phyloP scores from a whole-genome alignment of 2,888 invertebrate species.

The Sussaba pulchella region DNA sequence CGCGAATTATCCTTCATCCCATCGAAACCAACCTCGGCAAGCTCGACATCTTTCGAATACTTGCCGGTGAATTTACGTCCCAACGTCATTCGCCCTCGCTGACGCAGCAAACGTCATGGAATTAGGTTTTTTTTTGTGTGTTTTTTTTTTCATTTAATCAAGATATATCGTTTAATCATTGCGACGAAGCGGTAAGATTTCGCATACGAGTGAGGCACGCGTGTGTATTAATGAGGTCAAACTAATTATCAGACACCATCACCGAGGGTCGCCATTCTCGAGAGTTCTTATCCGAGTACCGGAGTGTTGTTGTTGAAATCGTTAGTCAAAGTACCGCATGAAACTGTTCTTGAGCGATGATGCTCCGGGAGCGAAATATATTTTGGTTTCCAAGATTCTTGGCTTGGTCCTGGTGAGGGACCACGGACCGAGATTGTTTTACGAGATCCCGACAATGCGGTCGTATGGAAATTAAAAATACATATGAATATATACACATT shows the following conservation, averaged over 20 bases:
- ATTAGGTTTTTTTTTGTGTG: neutral
- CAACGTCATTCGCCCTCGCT: neutral
- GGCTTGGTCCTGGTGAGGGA: neutral
- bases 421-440: too few species aligned
- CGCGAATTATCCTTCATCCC: conserved; percentile 56
- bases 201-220: neutral
- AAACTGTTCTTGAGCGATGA: neutral
- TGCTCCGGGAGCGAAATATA: neutral
- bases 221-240: conserved; percentile 46
- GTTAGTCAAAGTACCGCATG: conserved; percentile 23
- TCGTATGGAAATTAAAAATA: neutral
- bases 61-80: neutral
- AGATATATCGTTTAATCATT: neutral
- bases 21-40: conserved; percentile 32
- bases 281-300: neutral
- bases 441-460: neutral
- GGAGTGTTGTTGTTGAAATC: conserved; percentile 31
- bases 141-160: neutral
- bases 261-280: conserved; percentile 12
- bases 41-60: conserved; percentile 34
- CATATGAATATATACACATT: too few species aligned
- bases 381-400: neutral
- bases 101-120: neutral
- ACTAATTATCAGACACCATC: conserved; percentile 51
- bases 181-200: neutral